Evolutionary conservation across 1,140 invertebrate genomes (phyloP), one percentile per base, ranked within the genome.

Genomic region (Drosophila orosa): DNA sequence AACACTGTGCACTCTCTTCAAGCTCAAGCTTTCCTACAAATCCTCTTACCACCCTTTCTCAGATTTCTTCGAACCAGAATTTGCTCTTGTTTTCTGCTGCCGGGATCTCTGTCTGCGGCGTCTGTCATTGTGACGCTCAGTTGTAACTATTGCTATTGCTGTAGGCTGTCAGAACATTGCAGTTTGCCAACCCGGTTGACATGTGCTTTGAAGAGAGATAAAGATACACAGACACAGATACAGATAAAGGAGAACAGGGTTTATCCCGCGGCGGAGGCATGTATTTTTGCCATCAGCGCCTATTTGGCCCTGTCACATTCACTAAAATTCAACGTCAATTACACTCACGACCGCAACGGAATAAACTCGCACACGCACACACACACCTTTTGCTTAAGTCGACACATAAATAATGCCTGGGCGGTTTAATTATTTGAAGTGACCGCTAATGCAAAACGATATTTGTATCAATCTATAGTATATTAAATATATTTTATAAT

Each of bases 301-400:
- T 90, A 84, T 89, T 54, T 68, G 80, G 65, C 66, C 66, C 57
- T 90, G 84, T 90, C 84, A 90, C 31, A 84, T 80, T 62, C 84
- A 87, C 68, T 89, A 69, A 73, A 60, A 63, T 65, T 84, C 56
- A 78, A 56, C 81, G 77, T 75, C 85, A 84, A 66, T 71, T 74
- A 55, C 73, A 89, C 61, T 80, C 31, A 37, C n/a, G 3, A 35
- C 17, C 19, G 12, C 17, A 33, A 22, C 15, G 2, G n/a, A 13
- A 48, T 10, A 19, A 5, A 42, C 24, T 10, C 24, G 33, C 13
- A 47, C 24, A 66, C 69, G 62, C 69, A 80, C 15, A 47, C 24
- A 68, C 76, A 69, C 73, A 78, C n/a, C 22, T 59, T 45, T 44
- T 13, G 31, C 25, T 42, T 44, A 6, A 22, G 40, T 31, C 45